Base-by-base conservation (phyloP, 1,140 invertebrate species). In the Dinoponera quadriceps region DNA sequence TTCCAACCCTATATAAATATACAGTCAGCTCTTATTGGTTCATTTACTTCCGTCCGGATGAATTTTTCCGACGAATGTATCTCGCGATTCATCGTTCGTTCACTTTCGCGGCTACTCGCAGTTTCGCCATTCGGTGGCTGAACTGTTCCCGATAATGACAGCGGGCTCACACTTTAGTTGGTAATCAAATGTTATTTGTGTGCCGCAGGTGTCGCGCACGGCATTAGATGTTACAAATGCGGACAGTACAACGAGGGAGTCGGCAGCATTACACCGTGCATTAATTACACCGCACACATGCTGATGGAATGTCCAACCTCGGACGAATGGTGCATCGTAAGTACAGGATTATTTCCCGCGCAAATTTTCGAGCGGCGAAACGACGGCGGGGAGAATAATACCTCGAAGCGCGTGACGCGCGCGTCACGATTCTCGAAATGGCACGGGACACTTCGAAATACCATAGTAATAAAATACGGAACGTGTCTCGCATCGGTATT, bases 191-290 rank as follows among this genome's bases (percentile, higher is more conserved):
- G 18, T 66, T 77, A 54, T 62, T 69, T 59, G 2, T 71, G 33
- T 89, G 57, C 82, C 93, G 85, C 90, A 94, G 94, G 91, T 25
- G 62, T 89, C 22, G 89, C 89, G 44, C 91, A 94, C 88, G 94
- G 95, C 83, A 94, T 97, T 86, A 96, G 95, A 90, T 97, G 97
- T 93, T 96, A 96, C 94, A 95, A 96, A 92, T 97, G 97, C 86
- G 97, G 97, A 48, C 95, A 96, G 93, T 97, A 97, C 93, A 97
- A 97, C 89, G 97, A 97, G 84, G 97, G 97, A 13, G 96, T 97
- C 7, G 97, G 97, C 54, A 97, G 96, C 71, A 97, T 97, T 78
- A 97, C 97, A 51, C 97, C 97, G 3, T 97, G 97, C 93, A 95
- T 97, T 88, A 97, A 97, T 92, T 95, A 96, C 87, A 97, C 96